A percentile compares a stretch with the other conserved stretches of the same genome.
phyloP scores from a whole-genome alignment of 2,113 vertebrate genomes.

The Podarcis raffonei region DNA sequence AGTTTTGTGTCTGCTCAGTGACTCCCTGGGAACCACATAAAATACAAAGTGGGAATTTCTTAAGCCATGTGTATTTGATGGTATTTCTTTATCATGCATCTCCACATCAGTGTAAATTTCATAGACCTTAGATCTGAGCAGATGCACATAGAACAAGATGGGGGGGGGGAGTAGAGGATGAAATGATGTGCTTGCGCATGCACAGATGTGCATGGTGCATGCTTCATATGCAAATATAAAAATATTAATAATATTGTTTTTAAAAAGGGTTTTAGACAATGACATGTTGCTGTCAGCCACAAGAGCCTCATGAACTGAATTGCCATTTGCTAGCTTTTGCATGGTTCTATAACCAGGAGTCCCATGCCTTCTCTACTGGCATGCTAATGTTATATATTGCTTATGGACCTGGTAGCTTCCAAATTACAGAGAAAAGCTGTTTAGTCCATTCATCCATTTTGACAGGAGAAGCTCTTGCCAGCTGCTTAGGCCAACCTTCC shows the following conservation, averaged over 20 bases:
- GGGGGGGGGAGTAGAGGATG: not conserved
- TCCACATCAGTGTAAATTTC: too few species aligned
- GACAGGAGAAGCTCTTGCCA: not conserved
- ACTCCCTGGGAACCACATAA: too few species aligned
- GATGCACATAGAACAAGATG: not conserved
- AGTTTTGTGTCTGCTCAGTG: too few species aligned
- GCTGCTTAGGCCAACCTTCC: not conserved
- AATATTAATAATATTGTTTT: not conserved
- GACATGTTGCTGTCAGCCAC: not conserved
- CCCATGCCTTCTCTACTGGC: not conserved
- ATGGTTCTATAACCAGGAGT: not conserved
- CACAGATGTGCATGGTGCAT: not conserved
- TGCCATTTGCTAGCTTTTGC: not conserved
- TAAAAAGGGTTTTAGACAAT: not conserved
- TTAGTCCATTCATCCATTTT: slow-evolving; percentile 7
- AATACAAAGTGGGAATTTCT: too few species aligned
- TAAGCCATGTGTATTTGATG: too few species aligned
- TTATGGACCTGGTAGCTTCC: not conserved
- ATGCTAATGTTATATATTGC: not conserved
- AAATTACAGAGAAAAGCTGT: slow-evolving; percentile 1
- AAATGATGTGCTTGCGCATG: not conserved
- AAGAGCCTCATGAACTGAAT: not conserved
- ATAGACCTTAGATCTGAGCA: not conserved
- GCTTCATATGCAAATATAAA: not conserved
- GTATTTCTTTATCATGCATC: not conserved